Conservation (phyloP, 2,888 invertebrate genomes). For the Heliconius hortense region DNA sequence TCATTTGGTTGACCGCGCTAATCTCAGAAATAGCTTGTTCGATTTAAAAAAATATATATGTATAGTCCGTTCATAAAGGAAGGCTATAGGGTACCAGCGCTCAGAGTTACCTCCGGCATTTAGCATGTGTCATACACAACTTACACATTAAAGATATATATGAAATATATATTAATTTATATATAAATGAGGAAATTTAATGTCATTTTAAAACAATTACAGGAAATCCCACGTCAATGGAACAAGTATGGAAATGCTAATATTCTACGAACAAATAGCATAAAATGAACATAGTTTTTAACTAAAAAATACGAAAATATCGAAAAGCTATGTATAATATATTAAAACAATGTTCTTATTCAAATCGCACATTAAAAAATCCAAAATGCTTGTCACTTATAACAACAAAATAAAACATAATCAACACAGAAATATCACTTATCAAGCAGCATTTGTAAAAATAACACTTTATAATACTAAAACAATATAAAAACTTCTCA, state of each 20-base stretch:
- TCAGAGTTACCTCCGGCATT: too few species aligned
- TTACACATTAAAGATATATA: neutral
- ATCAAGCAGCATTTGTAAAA: neutral
- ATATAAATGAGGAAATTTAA: neutral
- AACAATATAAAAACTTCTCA: neutral
- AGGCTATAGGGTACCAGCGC: too few species aligned
- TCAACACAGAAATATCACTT: neutral
- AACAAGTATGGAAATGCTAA: neutral
- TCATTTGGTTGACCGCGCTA: too few species aligned
- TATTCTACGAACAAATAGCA: neutral
- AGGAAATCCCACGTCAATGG: neutral
- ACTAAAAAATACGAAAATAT: neutral
- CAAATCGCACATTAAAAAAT: neutral
- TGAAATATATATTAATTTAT: neutral
- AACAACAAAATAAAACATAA: neutral
- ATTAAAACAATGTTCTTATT: neutral
- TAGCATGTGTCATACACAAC: too few species aligned
- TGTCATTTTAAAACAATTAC: neutral
- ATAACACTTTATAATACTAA: neutral
- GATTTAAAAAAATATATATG: too few species aligned
- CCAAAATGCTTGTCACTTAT: slow-evolving; percentile 1
- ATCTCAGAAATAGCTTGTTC: too few species aligned
- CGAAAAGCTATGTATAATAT: neutral
- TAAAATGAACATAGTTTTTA: neutral
- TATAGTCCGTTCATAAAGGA: too few species aligned